Percentiles rank a stretch among this genome's conserved stretches.
These are phyloP conservation scores for Spinibarbus caldwelli DNA, from an alignment of 2,797 vertebrate species.

Conservation along the genomic window DNA sequence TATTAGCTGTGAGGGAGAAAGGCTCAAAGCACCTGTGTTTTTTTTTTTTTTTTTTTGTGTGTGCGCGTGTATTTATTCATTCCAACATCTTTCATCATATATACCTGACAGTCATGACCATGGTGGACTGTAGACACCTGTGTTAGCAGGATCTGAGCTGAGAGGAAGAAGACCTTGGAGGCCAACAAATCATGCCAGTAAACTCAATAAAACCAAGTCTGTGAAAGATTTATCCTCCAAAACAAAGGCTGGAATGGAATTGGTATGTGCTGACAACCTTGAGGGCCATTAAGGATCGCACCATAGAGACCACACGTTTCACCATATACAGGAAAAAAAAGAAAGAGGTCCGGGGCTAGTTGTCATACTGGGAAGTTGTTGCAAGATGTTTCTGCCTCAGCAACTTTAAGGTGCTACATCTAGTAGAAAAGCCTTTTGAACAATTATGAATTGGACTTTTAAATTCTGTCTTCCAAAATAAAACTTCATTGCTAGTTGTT, in stretches of 20 bases:
- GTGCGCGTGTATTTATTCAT: constrained; percentile 57
- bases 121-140: constrained; percentile 57
- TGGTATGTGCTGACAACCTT: constrained; percentile 60
- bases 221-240: constrained; percentile 69
- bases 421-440: neutral
- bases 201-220: constrained; percentile 68
- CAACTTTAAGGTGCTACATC: neutral
- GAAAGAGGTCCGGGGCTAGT: neutral
- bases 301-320: constrained; percentile 34
- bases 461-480: too few relatives aligned
- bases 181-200: constrained; percentile 65
- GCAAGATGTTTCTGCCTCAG: neutral
- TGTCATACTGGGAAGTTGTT: constrained; percentile 10
- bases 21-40: constrained; percentile 33
- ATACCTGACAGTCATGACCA: constrained; percentile 57
- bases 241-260: constrained; percentile 62
- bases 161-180: constrained; percentile 64
- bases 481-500: neutral
- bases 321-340: neutral
- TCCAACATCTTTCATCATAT: constrained; percentile 60
- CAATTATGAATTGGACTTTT: neutral
- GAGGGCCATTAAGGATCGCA: constrained; percentile 53
- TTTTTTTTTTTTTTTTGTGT: neutral
- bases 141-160: constrained; percentile 54
- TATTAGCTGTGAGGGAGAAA: constrained; percentile 51